Evolutionary conservation across 2,888 invertebrate genomes (phyloP).

Genomic region (Odontocolon sp.): DNA sequence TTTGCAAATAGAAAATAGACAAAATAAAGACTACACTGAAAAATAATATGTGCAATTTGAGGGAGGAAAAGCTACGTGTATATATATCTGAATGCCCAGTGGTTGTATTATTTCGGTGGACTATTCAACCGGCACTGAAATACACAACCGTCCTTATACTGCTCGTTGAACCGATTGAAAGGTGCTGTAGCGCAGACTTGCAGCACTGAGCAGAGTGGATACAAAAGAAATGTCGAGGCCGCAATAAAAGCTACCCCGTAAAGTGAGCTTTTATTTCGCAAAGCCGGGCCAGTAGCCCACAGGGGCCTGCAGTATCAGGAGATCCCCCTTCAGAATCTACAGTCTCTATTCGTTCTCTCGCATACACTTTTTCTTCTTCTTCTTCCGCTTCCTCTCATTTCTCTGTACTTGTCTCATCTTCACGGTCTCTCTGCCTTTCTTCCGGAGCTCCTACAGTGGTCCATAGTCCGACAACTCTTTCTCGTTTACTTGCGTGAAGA

Average conservation of each 20-base stretch:
- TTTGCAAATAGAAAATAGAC: neutral
- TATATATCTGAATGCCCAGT: too few relatives aligned
- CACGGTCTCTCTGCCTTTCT: constrained; percentile 33
- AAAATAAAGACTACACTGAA: constrained; percentile 2
- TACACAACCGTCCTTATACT: constrained; percentile 58
- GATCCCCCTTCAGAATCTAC: constrained; percentile 40
- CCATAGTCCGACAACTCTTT: constrained; percentile 64
- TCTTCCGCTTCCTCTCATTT: constrained; percentile 39
- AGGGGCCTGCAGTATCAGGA: constrained; percentile 65
- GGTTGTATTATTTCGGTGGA: constrained; percentile 7
- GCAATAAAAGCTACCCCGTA: constrained; percentile 77
- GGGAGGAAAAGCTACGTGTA: constrained; percentile 43
- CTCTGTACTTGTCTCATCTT: constrained; percentile 58
- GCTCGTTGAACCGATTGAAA: constrained; percentile 74
- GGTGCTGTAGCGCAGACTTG: constrained; percentile 64
- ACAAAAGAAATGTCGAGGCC: constrained; percentile 75
- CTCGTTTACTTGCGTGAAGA: constrained; percentile 66
- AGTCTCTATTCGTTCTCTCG: constrained; percentile 58
- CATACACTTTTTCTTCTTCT: constrained; percentile 34
- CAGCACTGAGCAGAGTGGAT: constrained; percentile 62
- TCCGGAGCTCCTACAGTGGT: constrained; percentile 16
- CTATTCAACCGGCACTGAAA: constrained; percentile 61
- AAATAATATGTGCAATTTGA: constrained; percentile 42
- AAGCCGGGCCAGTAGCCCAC: constrained; percentile 75
- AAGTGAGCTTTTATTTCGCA: constrained; percentile 78